Base-by-base conservation (phyloP, 2,797 vertebrate species). In the Protonibea diacanthus region DNA sequence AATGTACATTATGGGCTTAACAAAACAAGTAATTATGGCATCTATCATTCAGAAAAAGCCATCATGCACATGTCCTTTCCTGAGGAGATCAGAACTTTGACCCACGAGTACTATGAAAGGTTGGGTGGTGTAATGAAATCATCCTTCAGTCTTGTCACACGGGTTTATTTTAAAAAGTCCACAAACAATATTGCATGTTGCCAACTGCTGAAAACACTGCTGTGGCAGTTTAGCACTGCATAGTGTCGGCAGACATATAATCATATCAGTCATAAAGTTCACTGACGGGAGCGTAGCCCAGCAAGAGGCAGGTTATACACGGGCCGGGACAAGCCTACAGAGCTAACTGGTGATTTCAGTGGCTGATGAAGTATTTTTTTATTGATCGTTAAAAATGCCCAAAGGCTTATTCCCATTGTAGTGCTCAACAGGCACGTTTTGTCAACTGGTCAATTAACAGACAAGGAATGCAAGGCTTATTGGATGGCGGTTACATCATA, bases 361-460 rank as follows among this genome's bases (percentile, higher is more conserved):
- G 7, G 8, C 14, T 71, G 45, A 49, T 75, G 5, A 63, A 45
- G 40, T 23, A 49, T 13, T 49, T 53, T 8, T 44, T n/a, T 49
- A 63, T 55, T 67, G 55, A 53, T 53, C 48, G 52, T 55, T 51
- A 29, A 62, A 74, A 61, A 83, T 77, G 49, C 57, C 67, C 59
- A 15, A 1, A 73, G 69, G 70, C 73, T 56, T 70, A 23, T 76
- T 79, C 21, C 23, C 40, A 70, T 20, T 80, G n/a, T 49, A 25
- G 13, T 21, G 1, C 58, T 70, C 71, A 40, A 58, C 15, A 78
- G 25, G 67, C 10, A 64, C n/a, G 60, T 42, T 79, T 23, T 25
- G 14, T 53, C 21, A 65, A n/a, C 47, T 38, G 56, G 29, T 68
- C 42, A 59, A 58, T 74, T 63, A 80, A 55, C 48, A 48, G 29